phyloP scores from a whole-genome alignment of 1,140 invertebrate genomes.

The Heliconius hermathena region DNA sequence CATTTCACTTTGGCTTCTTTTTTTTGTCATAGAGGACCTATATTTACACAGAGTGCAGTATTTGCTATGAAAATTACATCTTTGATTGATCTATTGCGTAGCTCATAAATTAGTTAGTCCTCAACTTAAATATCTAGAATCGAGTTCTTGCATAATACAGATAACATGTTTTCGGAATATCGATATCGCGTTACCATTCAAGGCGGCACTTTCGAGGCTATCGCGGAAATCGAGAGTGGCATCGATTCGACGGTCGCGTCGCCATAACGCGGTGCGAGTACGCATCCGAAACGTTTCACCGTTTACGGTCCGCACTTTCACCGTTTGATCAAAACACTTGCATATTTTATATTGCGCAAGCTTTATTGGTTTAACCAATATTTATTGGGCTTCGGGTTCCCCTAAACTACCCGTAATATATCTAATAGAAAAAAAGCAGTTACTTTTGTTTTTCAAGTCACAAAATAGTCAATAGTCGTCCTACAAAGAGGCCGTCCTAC shows the following conservation, averaged over 20 bases:
- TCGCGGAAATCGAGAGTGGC: conserved; percentile 61
- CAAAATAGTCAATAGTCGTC: too few species aligned
- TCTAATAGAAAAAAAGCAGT: too few species aligned
- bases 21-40: too few species aligned
- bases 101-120: not conserved
- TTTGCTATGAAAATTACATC: not conserved
- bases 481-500: too few species aligned
- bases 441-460: too few species aligned
- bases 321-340: conserved; percentile 44
- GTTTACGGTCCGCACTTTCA: conserved; percentile 50
- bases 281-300: conserved; percentile 48
- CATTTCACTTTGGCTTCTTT: too few species aligned
- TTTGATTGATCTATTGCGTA: not conserved
- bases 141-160: not conserved
- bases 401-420: too few species aligned
- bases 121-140: not conserved
- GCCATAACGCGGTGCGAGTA: conserved; percentile 18
- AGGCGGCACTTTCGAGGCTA: conserved; percentile 49
- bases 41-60: too few species aligned
- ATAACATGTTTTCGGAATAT: conserved; percentile 23
- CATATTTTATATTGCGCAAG: conserved; percentile 34
- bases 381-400: too few species aligned
- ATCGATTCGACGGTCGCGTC: conserved; percentile 37
- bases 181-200: conserved; percentile 46
- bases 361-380: conserved; percentile 12